These are phyloP conservation scores for Holothuria leucospilota DNA, from an alignment of 53 echinoderm and acorn worm species.

Conservation along the genomic window DNA sequence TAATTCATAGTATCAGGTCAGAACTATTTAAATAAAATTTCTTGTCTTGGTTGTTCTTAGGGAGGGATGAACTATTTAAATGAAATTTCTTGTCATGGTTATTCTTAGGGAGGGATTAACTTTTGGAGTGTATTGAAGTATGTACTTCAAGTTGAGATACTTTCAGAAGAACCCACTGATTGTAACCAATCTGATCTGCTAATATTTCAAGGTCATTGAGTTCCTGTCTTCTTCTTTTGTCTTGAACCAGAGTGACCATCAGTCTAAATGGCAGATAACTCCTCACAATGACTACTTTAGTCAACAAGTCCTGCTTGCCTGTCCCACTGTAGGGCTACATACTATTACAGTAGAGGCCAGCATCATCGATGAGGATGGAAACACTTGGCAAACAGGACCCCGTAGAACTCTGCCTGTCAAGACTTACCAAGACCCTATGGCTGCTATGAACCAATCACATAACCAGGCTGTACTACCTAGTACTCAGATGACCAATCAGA, in stretches of 20 bases:
- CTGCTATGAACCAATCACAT: constrained; percentile 29
- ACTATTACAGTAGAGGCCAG: constrained; percentile 89
- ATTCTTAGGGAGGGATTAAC: too few relatives aligned
- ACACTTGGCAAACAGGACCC: constrained; percentile 95
- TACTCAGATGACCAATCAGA: constrained; percentile 1
- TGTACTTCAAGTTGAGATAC: not conserved
- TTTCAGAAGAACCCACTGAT: too few relatives aligned
- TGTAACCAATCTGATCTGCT: too few relatives aligned
- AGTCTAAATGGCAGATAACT: constrained; percentile 72
- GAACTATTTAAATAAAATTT: not conserved
- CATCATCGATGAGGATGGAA: constrained; percentile 83
- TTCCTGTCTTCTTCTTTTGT: not conserved
- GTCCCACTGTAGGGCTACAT: constrained; percentile 78
- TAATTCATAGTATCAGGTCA: too few relatives aligned
- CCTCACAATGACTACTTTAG: constrained; percentile 99
- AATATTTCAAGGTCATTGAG: not conserved
- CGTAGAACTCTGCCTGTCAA: constrained; percentile 77
- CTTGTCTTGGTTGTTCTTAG: too few relatives aligned
- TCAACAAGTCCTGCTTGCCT: constrained; percentile 83
- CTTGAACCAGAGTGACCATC: constrained; percentile 1
- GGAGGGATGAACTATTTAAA: not conserved
- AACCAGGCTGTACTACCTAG: not conserved
- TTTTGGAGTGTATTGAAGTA: not conserved
- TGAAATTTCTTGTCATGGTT: too few relatives aligned
- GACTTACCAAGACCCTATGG: constrained; percentile 70